These are phyloP conservation scores for Oophaga sylvatica DNA, from an alignment of 2,797 vertebrate genomes.

Conservation along the genomic window DNA sequence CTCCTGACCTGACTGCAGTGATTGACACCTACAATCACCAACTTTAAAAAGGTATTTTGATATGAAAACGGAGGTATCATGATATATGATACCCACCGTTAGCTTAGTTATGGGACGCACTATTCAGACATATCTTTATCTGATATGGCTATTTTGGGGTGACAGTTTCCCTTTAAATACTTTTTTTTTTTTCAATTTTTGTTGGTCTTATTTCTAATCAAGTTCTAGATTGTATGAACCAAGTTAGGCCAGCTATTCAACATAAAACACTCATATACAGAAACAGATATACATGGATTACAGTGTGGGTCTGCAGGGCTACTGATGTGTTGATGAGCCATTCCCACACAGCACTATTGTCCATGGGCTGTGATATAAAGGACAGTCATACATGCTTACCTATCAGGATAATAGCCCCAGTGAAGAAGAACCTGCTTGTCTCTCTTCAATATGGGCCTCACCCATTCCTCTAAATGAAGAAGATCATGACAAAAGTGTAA, in stretches of 20 bases:
- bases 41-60: no score
- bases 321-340: background rate
- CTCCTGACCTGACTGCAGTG: no score
- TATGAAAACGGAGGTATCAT: no score
- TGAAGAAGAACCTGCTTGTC: slow-evolving; percentile 97
- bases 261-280: background rate
- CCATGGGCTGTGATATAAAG: background rate
- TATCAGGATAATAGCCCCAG: slow-evolving; percentile 98
- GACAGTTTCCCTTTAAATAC: no score
- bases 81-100: no score
- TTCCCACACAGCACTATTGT: background rate
- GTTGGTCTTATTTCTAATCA: background rate
- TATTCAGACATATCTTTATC: no score
- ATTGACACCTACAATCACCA: no score
- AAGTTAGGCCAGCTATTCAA: background rate
- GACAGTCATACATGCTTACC: slow-evolving; percentile 72
- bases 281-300: background rate
- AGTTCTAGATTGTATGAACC: background rate
- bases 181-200: no score
- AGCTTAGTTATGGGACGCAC: no score
- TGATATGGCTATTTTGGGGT: no score
- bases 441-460: slow-evolving; percentile 95
- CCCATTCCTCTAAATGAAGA: slow-evolving; percentile 89
- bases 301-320: background rate
- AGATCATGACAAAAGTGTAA: slow-evolving; percentile 27